Conservation (phyloP, 2,113 vertebrate genomes). For the Elachura formosa region DNA sequence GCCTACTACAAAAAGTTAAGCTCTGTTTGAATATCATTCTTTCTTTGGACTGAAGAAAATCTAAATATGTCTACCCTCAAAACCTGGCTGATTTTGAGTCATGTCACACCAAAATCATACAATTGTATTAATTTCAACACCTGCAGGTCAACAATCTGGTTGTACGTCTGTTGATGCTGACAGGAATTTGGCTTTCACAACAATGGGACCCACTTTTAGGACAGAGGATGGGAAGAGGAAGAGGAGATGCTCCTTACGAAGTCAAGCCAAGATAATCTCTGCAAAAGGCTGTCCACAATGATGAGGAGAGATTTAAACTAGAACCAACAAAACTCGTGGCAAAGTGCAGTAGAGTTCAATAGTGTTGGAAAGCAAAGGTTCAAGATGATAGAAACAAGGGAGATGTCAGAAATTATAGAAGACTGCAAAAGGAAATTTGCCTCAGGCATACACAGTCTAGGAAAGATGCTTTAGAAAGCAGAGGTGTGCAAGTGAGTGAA, state of each 20-base stretch:
- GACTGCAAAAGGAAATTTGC: background rate
- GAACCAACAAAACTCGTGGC: background rate
- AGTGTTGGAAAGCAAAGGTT: background rate
- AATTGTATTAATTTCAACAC: constrained; percentile 1
- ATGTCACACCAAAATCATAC: background rate
- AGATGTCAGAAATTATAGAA: background rate
- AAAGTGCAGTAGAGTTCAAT: background rate
- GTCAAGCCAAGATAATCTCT: background rate
- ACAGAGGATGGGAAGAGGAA: background rate
- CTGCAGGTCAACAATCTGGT: background rate
- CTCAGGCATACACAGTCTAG: background rate
- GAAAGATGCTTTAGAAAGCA: background rate
- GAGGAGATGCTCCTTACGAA: background rate
- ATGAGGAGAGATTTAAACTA: background rate
- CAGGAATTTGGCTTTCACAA: background rate
- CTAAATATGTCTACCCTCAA: background rate
- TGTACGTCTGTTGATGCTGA: background rate
- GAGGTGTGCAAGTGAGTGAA: background rate
- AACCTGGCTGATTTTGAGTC: background rate
- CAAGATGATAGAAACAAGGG: background rate
- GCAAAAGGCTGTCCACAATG: background rate
- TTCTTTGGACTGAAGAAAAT: background rate
- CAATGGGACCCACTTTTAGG: background rate
- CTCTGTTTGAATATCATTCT: background rate
- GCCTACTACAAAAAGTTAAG: background rate